Percentiles rank a stretch among this genome's conserved stretches.
phyloP scores from a whole-genome alignment of 2,888 invertebrate genomes.

The Sabellastarte sp. region DNA sequence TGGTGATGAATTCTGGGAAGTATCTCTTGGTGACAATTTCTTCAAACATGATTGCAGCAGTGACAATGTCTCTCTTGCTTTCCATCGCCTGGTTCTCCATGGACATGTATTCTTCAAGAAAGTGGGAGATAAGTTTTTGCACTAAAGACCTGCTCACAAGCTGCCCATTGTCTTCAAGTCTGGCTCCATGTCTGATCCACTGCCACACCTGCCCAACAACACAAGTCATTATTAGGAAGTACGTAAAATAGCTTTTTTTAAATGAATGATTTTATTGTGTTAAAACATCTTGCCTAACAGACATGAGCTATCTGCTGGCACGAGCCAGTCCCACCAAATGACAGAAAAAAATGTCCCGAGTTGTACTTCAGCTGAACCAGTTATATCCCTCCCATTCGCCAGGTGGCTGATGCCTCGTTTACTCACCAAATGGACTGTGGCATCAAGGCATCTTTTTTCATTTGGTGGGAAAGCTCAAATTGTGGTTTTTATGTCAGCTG shows the following conservation, averaged over 20 bases:
- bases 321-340: too few species aligned
- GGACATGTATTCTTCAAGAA: slow-evolving; percentile 54
- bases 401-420: too few species aligned
- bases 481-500: too few species aligned
- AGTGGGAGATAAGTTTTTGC: slow-evolving; percentile 60
- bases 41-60: slow-evolving; percentile 64
- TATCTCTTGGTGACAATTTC: slow-evolving; percentile 66
- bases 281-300: too few species aligned
- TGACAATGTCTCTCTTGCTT: slow-evolving; percentile 25
- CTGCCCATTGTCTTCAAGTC: slow-evolving; percentile 63
- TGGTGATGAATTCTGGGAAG: slow-evolving; percentile 70
- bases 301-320: too few species aligned
- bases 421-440: too few species aligned
- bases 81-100: slow-evolving; percentile 10
- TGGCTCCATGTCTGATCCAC: slow-evolving; percentile 69
- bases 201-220: slow-evolving; percentile 66
- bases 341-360: too few species aligned
- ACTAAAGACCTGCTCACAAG: slow-evolving; percentile 63
- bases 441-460: too few species aligned
- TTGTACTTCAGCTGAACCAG: too few species aligned
- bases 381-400: too few species aligned
- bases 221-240: background rate
- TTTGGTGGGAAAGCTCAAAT: too few species aligned
- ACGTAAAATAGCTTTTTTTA: background rate
- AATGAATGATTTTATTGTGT: too few species aligned